These are phyloP conservation scores for Charadrius vociferus DNA, from an alignment of 2,113 vertebrate species.

Conservation along the genomic window DNA sequence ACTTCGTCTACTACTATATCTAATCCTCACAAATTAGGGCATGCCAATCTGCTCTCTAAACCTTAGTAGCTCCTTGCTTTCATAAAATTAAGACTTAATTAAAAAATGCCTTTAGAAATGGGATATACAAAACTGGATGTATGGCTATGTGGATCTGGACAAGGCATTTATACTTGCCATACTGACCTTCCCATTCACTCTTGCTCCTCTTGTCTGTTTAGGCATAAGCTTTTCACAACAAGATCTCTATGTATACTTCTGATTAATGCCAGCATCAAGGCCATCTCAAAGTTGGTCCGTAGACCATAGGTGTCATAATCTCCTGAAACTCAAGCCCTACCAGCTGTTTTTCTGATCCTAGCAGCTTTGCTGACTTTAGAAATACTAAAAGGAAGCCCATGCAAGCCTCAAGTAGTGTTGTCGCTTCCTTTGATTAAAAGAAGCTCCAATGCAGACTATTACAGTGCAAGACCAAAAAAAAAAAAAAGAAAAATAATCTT, in stretches of 20 bases:
- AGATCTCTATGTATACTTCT: neutral
- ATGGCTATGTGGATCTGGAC: neutral
- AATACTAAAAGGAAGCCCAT: neutral
- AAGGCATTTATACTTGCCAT: neutral
- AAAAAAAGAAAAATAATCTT: neutral
- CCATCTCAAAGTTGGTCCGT: neutral
- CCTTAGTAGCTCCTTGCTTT: neutral
- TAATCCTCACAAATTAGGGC: neutral
- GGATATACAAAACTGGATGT: neutral
- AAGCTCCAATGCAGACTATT: neutral
- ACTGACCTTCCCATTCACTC: neutral
- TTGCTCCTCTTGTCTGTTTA: neutral
- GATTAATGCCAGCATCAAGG: neutral
- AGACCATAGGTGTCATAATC: neutral
- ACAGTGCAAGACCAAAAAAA: neutral
- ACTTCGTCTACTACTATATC: neutral
- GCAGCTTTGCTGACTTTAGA: neutral
- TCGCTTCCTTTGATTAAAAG: neutral
- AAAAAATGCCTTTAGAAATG: neutral
- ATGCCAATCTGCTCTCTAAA: neutral
- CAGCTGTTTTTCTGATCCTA: neutral
- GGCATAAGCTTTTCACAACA: neutral
- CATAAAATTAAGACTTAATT: neutral
- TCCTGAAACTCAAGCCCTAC: neutral
- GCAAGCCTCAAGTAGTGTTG: neutral